Base-by-base conservation (phyloP, 1,140 invertebrate genomes). In the Elysia chlorotica region DNA sequence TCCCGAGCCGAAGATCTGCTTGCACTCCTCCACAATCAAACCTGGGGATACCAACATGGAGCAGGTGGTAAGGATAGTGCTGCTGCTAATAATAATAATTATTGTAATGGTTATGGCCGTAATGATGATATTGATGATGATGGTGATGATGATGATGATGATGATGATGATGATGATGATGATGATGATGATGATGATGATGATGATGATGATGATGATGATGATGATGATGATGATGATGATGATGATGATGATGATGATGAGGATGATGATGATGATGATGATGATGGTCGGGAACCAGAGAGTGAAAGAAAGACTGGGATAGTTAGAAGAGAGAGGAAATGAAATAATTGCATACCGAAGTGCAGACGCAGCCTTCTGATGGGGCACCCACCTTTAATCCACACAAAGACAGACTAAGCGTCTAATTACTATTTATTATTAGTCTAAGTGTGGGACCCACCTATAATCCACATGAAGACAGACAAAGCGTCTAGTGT, bases 1-100 rank as follows among this genome's bases (percentile, higher is more conserved):
- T 0, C 81, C 81, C 2, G 75, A 66, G 2, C 71, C 53, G 37
- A 48, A 79, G 17, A 83, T 75, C 65, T 83, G 81, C 57, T 83
- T 83, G 38, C 77, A 76, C 65, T 83, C 81, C 61, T 81, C 80
- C 74, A 78, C 80, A 21, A 83, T 81, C 35, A 78, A 71, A 21
- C 81, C 81, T 82, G 54, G 10, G 41, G 41, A 48, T 10, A n/a
- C 10, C 10, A 48, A 48, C 10, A n/a, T 10, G 41, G 41, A n/a
- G 41, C n/a, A 48, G 41, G 41, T 10, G 10, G 41, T 10, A 48
- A 48, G 41, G 41, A 48, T 48, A n/a, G 41, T 48, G 41, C 10
- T 48, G 41, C 10, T 48, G 10, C n/a, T 48, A n/a, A 48, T 48
- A n/a, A 48, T 48, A n/a, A 48, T 48, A n/a, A 48, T 48, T 10